These are phyloP conservation scores for Nyctalus aviator DNA, from an alignment of 2,797 vertebrate species.

Conservation along the genomic window DNA sequence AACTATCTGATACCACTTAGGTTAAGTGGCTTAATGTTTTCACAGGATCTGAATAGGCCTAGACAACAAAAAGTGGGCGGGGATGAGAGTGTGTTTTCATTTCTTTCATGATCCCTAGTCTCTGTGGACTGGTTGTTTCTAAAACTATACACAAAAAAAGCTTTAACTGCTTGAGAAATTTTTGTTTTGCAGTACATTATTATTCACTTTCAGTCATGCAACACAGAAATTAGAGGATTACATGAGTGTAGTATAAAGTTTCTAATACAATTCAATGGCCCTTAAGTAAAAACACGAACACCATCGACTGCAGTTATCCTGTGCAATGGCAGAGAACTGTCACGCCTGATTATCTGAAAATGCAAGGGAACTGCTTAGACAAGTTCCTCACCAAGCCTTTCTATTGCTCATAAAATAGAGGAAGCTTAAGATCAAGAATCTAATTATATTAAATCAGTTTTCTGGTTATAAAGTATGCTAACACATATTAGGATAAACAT, in stretches of 20 bases:
- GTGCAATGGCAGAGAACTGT: slow-evolving; percentile 74
- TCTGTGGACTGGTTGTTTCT: slow-evolving; percentile 54
- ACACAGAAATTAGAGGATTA: slow-evolving; percentile 79
- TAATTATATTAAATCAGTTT: slow-evolving; percentile 57
- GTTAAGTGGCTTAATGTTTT: slow-evolving; percentile 74
- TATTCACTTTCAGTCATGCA: slow-evolving; percentile 82
- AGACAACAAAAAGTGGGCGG: slow-evolving; percentile 66
- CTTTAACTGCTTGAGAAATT: slow-evolving; percentile 68
- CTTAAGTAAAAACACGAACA: slow-evolving; percentile 81
- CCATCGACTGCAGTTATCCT: slow-evolving; percentile 60
- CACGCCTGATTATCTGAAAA: slow-evolving; percentile 76
- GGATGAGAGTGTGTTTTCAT: slow-evolving; percentile 62
- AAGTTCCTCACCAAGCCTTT: slow-evolving; percentile 77
- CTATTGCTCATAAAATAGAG: slow-evolving; percentile 59
- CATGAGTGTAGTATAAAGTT: slow-evolving; percentile 75
- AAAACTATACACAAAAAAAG: slow-evolving; percentile 60
- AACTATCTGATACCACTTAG: slow-evolving; percentile 60
- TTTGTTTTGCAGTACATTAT: slow-evolving; percentile 65
- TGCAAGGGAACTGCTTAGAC: slow-evolving; percentile 60
- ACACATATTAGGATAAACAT: not conserved
- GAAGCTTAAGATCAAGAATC: slow-evolving; percentile 74
- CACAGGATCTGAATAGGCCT: slow-evolving; percentile 63
- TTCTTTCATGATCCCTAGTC: slow-evolving; percentile 73
- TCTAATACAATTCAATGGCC: slow-evolving; percentile 70
- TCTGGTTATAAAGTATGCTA: slow-evolving; percentile 54